These are phyloP conservation scores for Arrhamphus sclerolepis DNA, from an alignment of 2,797 vertebrate genomes.

Conservation along the genomic window DNA sequence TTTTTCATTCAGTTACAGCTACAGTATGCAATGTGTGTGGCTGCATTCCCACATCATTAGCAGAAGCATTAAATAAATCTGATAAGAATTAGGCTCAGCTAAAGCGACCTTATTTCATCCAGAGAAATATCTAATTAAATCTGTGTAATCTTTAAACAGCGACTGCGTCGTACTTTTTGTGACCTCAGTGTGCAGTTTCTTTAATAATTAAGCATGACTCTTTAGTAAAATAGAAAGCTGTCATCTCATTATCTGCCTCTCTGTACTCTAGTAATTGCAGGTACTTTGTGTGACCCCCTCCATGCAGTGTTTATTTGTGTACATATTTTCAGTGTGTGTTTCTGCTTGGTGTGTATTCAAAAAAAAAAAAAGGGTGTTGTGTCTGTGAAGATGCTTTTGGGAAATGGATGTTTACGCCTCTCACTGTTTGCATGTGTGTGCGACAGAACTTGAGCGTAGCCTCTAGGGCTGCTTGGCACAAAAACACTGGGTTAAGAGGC, in stretches of 20 bases:
- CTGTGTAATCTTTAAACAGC: conserved; percentile 57
- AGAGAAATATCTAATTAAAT: conserved; percentile 59
- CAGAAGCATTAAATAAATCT: conserved; percentile 47
- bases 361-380: conserved; percentile 6
- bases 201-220: conserved; percentile 17
- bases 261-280: conserved; percentile 2
- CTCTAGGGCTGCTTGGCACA: conserved; percentile 58
- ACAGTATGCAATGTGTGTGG: conserved; percentile 10
- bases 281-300: conserved; percentile 1
- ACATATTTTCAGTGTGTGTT: conserved; percentile 10
- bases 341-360: too few species aligned
- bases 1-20: conserved; percentile 22
- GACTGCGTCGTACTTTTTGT: conserved; percentile 23
- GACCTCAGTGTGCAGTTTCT: conserved; percentile 28
- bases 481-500: conserved; percentile 47
- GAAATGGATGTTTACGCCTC: conserved; percentile 44
- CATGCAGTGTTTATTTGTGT: conserved; percentile 1
- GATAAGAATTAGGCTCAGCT: conserved; percentile 49
- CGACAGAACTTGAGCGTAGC: conserved; percentile 20
- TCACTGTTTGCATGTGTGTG: conserved; percentile 18
- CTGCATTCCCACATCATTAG: conserved; percentile 44
- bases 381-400: conserved; percentile 33
- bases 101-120: conserved; percentile 44
- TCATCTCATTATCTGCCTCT: conserved; percentile 16
- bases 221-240: conserved; percentile 3